These are phyloP conservation scores for Urophycis tenuis DNA, from an alignment of 2,797 vertebrate species.

Conservation along the genomic window DNA sequence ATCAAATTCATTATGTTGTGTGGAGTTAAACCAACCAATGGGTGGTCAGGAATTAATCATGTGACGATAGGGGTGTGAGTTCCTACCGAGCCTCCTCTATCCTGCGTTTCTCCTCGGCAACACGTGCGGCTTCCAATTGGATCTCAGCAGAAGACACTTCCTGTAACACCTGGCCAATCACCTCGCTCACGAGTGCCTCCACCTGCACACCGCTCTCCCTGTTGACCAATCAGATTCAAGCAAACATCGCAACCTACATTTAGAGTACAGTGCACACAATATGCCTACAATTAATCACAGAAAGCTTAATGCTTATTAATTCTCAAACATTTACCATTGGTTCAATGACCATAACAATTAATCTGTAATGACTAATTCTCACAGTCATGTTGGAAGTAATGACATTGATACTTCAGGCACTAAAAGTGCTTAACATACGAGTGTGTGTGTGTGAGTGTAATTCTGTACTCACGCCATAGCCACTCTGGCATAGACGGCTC, in stretches of 20 bases:
- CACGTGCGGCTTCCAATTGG: slow-evolving; percentile 63
- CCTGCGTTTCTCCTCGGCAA: slow-evolving; percentile 73
- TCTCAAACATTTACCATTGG: neutral
- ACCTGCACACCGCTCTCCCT: slow-evolving; percentile 71
- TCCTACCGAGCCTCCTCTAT: slow-evolving; percentile 80
- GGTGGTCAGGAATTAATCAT: neutral
- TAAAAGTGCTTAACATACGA: neutral
- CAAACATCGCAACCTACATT: neutral
- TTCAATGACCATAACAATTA: too few relatives aligned
- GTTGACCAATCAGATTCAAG: slow-evolving; percentile 22
- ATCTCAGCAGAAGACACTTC: slow-evolving; percentile 66
- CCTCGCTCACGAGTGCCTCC: slow-evolving; percentile 72
- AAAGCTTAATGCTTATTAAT: neutral
- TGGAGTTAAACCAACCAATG: neutral
- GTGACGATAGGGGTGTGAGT: neutral
- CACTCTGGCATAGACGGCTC: slow-evolving; percentile 60
- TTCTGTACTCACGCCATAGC: slow-evolving; percentile 72
- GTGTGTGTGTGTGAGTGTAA: neutral
- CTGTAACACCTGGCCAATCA: slow-evolving; percentile 66
- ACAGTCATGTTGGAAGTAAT: neutral
- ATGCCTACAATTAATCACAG: neutral
- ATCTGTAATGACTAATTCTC: neutral
- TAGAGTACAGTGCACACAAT: neutral
- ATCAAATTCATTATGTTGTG: neutral
- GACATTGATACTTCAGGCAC: neutral